Evolutionary conservation across 2,888 invertebrate genomes (phyloP).

Genomic region (Macrosiphum euphorbiae): DNA sequence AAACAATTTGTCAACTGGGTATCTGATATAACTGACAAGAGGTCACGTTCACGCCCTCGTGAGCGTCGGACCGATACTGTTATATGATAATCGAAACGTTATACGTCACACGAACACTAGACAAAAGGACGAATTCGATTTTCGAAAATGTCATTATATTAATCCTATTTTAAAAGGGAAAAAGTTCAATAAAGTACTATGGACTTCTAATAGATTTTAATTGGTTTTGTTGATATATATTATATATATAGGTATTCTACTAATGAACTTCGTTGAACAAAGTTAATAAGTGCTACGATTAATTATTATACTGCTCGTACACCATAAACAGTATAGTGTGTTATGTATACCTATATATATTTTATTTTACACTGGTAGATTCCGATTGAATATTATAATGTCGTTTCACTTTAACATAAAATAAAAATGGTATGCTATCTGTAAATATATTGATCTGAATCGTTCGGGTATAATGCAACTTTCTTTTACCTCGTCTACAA

Average conservation of each 20-base stretch:
- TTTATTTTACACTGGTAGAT: neutral
- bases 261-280: conserved; percentile 1
- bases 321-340: neutral
- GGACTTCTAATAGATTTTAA: conserved; percentile 16
- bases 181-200: neutral
- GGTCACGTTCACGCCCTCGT: neutral
- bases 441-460: no score
- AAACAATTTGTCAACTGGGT: neutral
- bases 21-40: no score
- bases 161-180: conserved; percentile 14
- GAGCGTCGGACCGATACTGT: no score
- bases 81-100: conserved; percentile 9
- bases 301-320: neutral
- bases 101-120: neutral
- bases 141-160: conserved; percentile 26
- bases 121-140: conserved; percentile 23
- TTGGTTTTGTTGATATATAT: conserved; percentile 16
- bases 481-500: no score
- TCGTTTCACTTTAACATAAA: neutral
- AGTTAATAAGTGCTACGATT: neutral
- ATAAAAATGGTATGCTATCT: neutral
- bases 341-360: neutral
- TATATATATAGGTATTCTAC: neutral
- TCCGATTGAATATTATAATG: neutral
- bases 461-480: no score